Conservation (phyloP, 1,140 invertebrate species). For the Megathymus violae region DNA sequence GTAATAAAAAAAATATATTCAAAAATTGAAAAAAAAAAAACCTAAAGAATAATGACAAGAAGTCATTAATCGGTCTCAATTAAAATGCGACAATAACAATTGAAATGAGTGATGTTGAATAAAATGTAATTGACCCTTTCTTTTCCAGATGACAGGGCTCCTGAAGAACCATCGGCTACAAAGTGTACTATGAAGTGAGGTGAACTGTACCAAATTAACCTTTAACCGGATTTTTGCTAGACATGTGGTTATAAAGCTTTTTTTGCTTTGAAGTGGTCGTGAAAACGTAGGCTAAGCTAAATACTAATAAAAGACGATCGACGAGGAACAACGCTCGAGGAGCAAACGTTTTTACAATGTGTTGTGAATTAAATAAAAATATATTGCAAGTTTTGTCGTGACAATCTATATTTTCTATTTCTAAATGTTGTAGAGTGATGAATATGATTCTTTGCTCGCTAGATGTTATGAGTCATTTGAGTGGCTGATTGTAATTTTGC, state of each 20-base stretch:
- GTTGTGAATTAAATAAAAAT: slow-evolving; percentile 71
- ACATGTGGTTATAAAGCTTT: slow-evolving; percentile 46
- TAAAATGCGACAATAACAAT: too few relatives aligned
- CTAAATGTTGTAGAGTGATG: slow-evolving; percentile 35
- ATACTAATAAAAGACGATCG: slow-evolving; percentile 36
- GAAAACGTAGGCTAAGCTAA: slow-evolving; percentile 39
- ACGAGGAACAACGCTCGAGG: slow-evolving; percentile 18
- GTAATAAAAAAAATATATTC: too few relatives aligned
- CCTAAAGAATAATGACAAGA: too few relatives aligned
- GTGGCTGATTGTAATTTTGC: background rate
- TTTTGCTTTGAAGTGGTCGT: slow-evolving; percentile 49
- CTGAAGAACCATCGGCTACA: slow-evolving; percentile 72
- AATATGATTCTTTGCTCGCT: slow-evolving; percentile 38
- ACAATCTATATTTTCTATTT: slow-evolving; percentile 54
- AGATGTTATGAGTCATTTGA: background rate
- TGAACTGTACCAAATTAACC: slow-evolving; percentile 54
- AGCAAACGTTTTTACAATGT: slow-evolving; percentile 65
- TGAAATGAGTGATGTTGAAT: background rate
- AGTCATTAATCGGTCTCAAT: too few relatives aligned
- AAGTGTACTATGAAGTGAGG: slow-evolving; percentile 68
- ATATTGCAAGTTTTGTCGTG: slow-evolving; percentile 59
- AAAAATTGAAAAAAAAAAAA: too few relatives aligned
- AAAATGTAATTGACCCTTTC: slow-evolving; percentile 31
- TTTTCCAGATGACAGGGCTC: slow-evolving; percentile 79
- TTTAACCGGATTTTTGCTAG: slow-evolving; percentile 55